Evolutionary conservation across 2,797 vertebrate genomes (phyloP).

Genomic region (Periparus ater): DNA sequence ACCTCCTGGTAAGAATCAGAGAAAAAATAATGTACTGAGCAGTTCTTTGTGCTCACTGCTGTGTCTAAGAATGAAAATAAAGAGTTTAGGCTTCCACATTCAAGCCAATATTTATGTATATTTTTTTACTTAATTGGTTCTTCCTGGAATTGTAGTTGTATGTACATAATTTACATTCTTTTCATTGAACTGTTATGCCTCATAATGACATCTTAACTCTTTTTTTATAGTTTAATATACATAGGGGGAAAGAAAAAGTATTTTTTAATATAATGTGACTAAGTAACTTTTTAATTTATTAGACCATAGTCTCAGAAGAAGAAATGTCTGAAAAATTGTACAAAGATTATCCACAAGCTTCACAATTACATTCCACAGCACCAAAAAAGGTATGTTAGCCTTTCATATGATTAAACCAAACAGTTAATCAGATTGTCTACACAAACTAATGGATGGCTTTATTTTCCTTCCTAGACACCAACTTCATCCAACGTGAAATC

Average conservation of each 20-base stretch:
- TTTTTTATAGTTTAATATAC: not conserved
- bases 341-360: conserved; percentile 51
- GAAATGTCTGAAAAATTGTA: conserved; percentile 58
- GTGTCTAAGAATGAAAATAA: not conserved
- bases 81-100: not conserved
- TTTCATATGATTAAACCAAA: conserved; percentile 10
- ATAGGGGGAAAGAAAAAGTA: not conserved
- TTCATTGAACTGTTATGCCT: not conserved
- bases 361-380: conserved; percentile 19
- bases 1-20: conserved; percentile 82
- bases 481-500: conserved; percentile 72
- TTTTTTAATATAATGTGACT: not conserved
- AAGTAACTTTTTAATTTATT: conserved; percentile 41
- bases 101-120: not conserved
- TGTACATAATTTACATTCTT: not conserved
- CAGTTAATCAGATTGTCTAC: not conserved
- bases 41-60: not conserved
- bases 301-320: conserved; percentile 79
- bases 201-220: not conserved
- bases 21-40: not conserved
- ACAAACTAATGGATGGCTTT: conserved; percentile 8
- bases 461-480: conserved; percentile 63
- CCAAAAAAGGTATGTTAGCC: conserved; percentile 78
- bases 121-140: not conserved
- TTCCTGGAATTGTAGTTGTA: not conserved